Percentiles rank a stretch among this genome's conserved stretches.
phyloP scores from a whole-genome alignment of 2,113 vertebrate species.

The Hipposideros armiger region DNA sequence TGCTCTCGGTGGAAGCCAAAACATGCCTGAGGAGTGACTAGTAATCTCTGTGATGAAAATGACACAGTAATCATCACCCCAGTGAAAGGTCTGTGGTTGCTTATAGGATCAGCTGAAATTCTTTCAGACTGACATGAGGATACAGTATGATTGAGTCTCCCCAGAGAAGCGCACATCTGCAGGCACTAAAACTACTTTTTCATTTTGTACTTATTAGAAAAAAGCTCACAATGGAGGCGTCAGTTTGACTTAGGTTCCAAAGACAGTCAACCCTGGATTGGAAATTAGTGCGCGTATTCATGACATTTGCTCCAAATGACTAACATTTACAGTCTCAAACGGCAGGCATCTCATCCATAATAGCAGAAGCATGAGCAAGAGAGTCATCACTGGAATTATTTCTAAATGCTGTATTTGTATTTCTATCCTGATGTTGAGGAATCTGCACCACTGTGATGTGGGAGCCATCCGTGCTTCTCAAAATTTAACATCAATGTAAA shows the following conservation, averaged over 20 bases:
- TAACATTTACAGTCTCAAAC: neutral
- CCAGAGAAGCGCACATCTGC: conserved; percentile 58
- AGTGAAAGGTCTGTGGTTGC: conserved; percentile 59
- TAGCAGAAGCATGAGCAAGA: neutral
- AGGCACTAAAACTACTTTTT: conserved; percentile 57
- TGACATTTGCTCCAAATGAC: neutral
- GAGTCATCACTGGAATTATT: neutral
- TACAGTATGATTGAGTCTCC: conserved; percentile 48
- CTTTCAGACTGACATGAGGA: conserved; percentile 60
- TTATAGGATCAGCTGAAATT: conserved; percentile 66
- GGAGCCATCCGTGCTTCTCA: neutral
- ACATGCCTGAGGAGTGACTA: conserved; percentile 67
- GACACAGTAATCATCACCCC: conserved; percentile 51
- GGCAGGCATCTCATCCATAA: neutral
- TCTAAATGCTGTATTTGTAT: neutral
- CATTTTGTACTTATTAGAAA: conserved; percentile 48
- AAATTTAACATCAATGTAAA: neutral
- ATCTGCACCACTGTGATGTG: neutral
- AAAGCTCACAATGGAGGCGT: neutral
- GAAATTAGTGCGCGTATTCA: neutral
- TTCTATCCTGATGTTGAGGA: neutral
- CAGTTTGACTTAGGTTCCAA: conserved; percentile 31
- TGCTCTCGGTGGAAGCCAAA: conserved; percentile 55
- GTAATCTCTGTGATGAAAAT: conserved; percentile 69
- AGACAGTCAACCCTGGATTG: neutral